Percentiles rank a stretch among this genome's conserved stretches.
Evolutionary conservation across 2,888 invertebrate genomes (phyloP).

Genomic region (Macaria liturata): DNA sequence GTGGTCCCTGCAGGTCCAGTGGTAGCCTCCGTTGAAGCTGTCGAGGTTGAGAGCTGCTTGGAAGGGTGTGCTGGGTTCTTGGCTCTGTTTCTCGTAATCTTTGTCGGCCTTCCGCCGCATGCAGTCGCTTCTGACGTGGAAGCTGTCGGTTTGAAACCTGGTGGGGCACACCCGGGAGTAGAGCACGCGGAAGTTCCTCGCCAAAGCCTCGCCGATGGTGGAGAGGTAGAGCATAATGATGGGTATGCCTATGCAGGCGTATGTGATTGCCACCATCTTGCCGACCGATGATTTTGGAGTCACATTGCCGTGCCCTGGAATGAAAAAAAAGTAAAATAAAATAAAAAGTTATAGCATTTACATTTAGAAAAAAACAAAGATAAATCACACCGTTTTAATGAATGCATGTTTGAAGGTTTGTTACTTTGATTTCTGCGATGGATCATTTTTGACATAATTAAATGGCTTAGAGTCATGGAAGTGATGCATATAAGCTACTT

Average conservation of each 20-base stretch:
- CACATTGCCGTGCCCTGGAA: constrained; percentile 92
- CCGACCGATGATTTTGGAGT: constrained; percentile 92
- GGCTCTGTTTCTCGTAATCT: constrained; percentile 51
- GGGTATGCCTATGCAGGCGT: constrained; percentile 94
- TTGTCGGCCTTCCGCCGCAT: constrained; percentile 42
- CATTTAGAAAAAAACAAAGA: too few species aligned
- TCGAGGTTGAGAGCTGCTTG: constrained; percentile 73
- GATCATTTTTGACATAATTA: too few species aligned
- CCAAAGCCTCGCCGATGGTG: constrained; percentile 92
- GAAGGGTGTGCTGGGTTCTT: constrained; percentile 62
- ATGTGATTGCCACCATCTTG: constrained; percentile 91
- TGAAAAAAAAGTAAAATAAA: constrained; percentile 19
- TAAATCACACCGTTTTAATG: too few species aligned
- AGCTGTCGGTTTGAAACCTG: constrained; percentile 45
- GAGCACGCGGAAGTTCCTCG: constrained; percentile 89
- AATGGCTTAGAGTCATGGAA: too few species aligned
- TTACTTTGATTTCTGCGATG: too few species aligned
- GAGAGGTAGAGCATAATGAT: constrained; percentile 94
- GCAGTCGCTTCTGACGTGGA: constrained; percentile 56
- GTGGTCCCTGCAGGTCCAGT: constrained; percentile 79
- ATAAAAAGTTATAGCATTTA: too few species aligned
- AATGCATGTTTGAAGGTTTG: too few species aligned
- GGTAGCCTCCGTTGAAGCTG: constrained; percentile 63
- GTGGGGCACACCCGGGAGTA: constrained; percentile 82
- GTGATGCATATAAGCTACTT: too few species aligned